Evolutionary conservation across 2,888 invertebrate species (phyloP), one percentile per base, ranked within the genome.

Genomic region (Aelia acuminata): DNA sequence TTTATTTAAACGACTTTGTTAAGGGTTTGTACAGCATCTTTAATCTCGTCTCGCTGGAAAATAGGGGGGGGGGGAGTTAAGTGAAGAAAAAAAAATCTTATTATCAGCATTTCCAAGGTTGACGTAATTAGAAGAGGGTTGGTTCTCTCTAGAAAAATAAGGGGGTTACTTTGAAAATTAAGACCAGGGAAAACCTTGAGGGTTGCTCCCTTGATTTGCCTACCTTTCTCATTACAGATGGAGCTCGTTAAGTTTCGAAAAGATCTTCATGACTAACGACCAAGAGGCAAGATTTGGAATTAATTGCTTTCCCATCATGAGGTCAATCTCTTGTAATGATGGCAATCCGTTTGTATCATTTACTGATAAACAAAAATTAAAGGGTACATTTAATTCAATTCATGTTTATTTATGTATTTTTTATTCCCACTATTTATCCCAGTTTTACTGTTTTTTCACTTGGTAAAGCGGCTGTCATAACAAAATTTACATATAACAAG

Each of bases 1-100:
- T 80, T 80, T 80, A 80, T 80, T 80, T 80, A 80, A 80, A 80
- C 43, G 43, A 47, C 80, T 80, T 80, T 80, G 80, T 43, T 80
- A 80, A 80, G 80, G 80, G 43, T 80, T 80, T 80, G 80, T 80
- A 80, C n/a, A 80, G 35, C 80, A 47, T 47, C 80, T 80, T n/a
- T 80, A 80, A 80, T 80, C 39, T 80, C 80, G 39, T 80, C 80
- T 47, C 31, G 80, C 1, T 1, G 10, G 3, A n/a, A 22, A 13
- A 43, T 43, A 10, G 13, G n/a, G 43, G 39, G 8, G 75, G 22
- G 8, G 20, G 70, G 35, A n/a, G n/a, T n/a, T n/a, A n/a, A n/a
- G n/a, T n/a, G 18, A 35, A 75, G 22, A 75, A 70, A 70, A 50
- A 50, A 70, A 75, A 80, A 47, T 43, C 43, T 80, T 80, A 80